Evolutionary conservation across 2,113 vertebrate genomes (phyloP).

Genomic region (Elanus axillaris): DNA sequence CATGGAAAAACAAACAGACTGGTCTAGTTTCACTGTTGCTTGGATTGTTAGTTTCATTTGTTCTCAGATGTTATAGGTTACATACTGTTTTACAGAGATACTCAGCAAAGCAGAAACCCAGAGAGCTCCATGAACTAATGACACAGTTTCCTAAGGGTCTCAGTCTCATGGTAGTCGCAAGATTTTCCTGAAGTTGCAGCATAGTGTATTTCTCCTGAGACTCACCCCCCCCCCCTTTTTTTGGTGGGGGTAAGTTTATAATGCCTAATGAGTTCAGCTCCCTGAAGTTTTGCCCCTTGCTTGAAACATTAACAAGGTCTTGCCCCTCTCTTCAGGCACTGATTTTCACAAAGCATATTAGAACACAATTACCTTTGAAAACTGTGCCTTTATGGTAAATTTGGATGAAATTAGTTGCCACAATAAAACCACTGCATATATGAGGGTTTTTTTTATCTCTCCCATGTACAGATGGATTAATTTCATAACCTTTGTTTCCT

Average conservation of each 20-base stretch:
- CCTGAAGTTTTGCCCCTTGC: not conserved
- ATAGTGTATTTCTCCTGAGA: not conserved
- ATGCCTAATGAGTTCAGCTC: not conserved
- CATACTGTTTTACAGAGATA: not conserved
- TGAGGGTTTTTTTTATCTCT: too few species aligned
- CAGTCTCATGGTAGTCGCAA: not conserved
- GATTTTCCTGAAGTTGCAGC: not conserved
- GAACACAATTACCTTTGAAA: not conserved
- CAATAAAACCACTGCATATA: not conserved
- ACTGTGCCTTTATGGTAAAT: not conserved
- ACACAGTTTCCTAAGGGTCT: not conserved
- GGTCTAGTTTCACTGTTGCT: slow-evolving; percentile 33
- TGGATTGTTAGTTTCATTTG: slow-evolving; percentile 38
- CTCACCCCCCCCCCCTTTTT: too few species aligned
- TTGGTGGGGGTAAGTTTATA: not conserved
- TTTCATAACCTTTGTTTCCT: not conserved
- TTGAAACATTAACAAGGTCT: not conserved
- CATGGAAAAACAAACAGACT: slow-evolving; percentile 20
- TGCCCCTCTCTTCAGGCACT: not conserved
- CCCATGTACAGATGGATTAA: not conserved
- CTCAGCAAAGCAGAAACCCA: slow-evolving; percentile 6
- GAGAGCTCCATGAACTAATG: not conserved
- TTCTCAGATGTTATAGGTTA: slow-evolving; percentile 32
- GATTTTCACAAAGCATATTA: not conserved
- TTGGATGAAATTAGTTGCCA: not conserved